These are phyloP conservation scores for Cyaniris semiargus DNA, from an alignment of 2,888 invertebrate genomes.

Conservation along the genomic window DNA sequence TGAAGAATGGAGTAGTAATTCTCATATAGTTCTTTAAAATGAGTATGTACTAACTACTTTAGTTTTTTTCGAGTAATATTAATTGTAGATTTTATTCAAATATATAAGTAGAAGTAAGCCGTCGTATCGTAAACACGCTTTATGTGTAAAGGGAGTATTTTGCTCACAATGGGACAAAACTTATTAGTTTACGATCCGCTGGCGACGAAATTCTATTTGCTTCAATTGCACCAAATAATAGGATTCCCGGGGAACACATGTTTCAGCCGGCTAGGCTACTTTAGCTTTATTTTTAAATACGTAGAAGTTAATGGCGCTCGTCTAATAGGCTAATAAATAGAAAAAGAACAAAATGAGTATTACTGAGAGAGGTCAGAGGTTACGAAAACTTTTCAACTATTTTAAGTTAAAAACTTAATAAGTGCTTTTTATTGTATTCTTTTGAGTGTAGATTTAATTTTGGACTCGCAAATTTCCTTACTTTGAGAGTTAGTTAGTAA, in stretches of 20 bases:
- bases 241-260: conserved; percentile 27
- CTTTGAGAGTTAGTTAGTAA: background rate
- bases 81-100: conserved; percentile 10
- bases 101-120: background rate
- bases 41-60: background rate
- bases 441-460: background rate
- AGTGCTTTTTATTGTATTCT: background rate
- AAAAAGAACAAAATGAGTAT: conserved; percentile 14
- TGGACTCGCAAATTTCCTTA: background rate
- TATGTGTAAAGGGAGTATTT: conserved; percentile 25
- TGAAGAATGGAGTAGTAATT: background rate
- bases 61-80: background rate
- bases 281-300: conserved; percentile 28
- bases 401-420: conserved; percentile 4
- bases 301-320: conserved; percentile 20
- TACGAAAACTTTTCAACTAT: background rate
- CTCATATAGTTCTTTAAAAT: background rate
- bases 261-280: conserved; percentile 7
- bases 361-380: background rate
- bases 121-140: conserved; percentile 13
- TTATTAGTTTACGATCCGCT: conserved; percentile 31
- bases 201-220: conserved; percentile 31
- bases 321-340: conserved; percentile 19
- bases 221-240: conserved; percentile 31
- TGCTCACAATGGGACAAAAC: conserved; percentile 28